Evolutionary conservation across 1,140 invertebrate species (phyloP).

Genomic region (Diuraphis noxia): DNA sequence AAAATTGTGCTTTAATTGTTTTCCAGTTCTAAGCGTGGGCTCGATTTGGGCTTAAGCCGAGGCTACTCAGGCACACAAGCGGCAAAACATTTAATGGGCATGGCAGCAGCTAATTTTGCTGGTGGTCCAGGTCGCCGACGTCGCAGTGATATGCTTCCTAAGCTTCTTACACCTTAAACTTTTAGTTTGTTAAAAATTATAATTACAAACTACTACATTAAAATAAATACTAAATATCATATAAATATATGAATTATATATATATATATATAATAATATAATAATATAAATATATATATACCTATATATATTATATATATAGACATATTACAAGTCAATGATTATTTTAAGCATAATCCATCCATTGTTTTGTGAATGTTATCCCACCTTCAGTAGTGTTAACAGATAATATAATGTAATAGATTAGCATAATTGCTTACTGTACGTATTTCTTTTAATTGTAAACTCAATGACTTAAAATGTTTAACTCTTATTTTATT

Average conservation of each 20-base stretch:
- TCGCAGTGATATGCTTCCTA: conserved; percentile 60
- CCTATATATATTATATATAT: conserved; percentile 25
- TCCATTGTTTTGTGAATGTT: conserved; percentile 47
- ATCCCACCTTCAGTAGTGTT: conserved; percentile 20
- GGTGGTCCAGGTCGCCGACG: conserved; percentile 82
- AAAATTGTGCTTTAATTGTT: conserved; percentile 19
- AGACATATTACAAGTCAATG: conserved; percentile 19
- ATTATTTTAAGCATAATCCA: conserved; percentile 41
- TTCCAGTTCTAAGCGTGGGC: conserved; percentile 75
- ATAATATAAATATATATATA: conserved; percentile 28
- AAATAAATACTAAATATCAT: conserved; percentile 42
- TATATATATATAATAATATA: no score
- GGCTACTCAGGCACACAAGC: conserved; percentile 86
- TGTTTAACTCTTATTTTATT: conserved; percentile 45
- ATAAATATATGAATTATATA: conserved; percentile 47
- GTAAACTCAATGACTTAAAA: conserved; percentile 38
- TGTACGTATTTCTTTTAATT: conserved; percentile 1
- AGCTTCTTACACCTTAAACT: conserved; percentile 46
- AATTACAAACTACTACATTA: conserved; percentile 35
- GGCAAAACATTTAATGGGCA: conserved; percentile 85
- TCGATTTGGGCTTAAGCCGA: conserved; percentile 80
- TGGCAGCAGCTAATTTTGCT: conserved; percentile 83
- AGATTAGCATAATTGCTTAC: conserved; percentile 45
- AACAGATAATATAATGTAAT: conserved; percentile 40
- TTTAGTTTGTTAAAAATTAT: conserved; percentile 51